Percentiles rank a stretch among this genome's conserved stretches.
Evolutionary conservation across 2,888 invertebrate species (phyloP).

Genomic region (Alsophila aescularia): DNA sequence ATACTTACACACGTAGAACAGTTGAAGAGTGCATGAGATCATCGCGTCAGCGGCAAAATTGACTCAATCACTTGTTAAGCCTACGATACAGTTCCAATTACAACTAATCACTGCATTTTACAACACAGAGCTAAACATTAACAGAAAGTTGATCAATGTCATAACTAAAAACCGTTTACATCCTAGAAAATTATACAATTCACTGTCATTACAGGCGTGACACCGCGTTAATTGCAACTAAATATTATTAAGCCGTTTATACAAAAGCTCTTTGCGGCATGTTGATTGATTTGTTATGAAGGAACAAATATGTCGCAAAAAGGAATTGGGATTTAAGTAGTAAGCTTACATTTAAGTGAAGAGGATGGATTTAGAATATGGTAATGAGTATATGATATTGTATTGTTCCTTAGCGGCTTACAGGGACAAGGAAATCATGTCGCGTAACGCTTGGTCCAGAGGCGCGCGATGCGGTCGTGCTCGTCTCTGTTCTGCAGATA

Average conservation of each 20-base stretch:
- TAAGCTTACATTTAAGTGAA: conserved; percentile 61
- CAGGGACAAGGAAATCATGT: conserved; percentile 87
- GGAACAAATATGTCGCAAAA: conserved; percentile 47
- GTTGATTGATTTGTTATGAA: conserved; percentile 22
- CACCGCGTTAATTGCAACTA: conserved; percentile 76
- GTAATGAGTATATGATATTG: conserved; percentile 71
- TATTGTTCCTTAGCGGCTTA: conserved; percentile 58
- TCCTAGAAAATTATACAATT: conserved; percentile 61
- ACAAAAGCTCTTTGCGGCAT: conserved; percentile 47
- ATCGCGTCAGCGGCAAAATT: conserved; percentile 72
- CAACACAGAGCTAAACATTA: conserved; percentile 57
- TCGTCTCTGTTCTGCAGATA: conserved; percentile 98
- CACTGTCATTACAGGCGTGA: conserved; percentile 61
- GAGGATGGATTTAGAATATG: conserved; percentile 76
- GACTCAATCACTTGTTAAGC: conserved; percentile 74
- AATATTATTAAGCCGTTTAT: conserved; percentile 65
- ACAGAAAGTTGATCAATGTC: conserved; percentile 58
- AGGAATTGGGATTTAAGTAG: conserved; percentile 39
- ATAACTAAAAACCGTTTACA: conserved; percentile 51
- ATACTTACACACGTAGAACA: conserved; percentile 62
- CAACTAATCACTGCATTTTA: conserved; percentile 54
- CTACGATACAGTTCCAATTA: conserved; percentile 55
- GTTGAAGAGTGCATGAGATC: conserved; percentile 75
- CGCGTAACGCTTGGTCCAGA: conserved; percentile 99
- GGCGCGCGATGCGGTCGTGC: conserved; percentile 98